Evolutionary conservation across 2,888 invertebrate species (phyloP), one percentile per base, ranked within the genome.

Genomic region (Cryptus armator): DNA sequence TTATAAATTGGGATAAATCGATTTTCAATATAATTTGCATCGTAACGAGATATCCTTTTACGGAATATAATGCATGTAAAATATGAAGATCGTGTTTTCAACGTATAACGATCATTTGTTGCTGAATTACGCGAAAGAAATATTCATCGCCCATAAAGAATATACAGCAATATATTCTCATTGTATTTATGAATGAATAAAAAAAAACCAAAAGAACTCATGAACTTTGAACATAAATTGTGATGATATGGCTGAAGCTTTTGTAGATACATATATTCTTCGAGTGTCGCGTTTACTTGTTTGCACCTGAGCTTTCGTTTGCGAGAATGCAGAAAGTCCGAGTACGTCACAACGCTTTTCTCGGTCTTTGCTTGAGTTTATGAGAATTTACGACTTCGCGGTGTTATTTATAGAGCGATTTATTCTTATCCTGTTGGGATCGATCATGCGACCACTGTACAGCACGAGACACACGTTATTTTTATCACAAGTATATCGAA

Each of bases 141-240:
- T n/a, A 75, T 66, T 66, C 12, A 48, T 48, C 14, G 48, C 16
- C 5, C 53, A 51, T 19, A 62, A 62, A 24, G 29, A 62, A 29
- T 32, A 9, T 10, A 24, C 62, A 7, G n/a, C 14, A 32, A 62
- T 62, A 71, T 56, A 82, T 37, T 29, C 66, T 56, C 16, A 66
- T 71, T 71, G 76, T 44, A 46, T 77, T 76, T 32, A 12, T 56
- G 62, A n/a, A 71, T 37, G 46, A 51, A 80, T 14, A 75, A 51
- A 51, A 80, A 80, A 12, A 79, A 51, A 43, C 4, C 7, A 16
- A 32, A 29, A 19, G 44, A 64, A 71, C n/a, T 16, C 62, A 19
- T 37, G 37, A 84, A 67, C 59, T 81, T 53, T 37, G 9, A 56
- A 32, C 71, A 77, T 80, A 81, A 84, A 84, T 81, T 67, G 43